These are phyloP conservation scores for Tetraneura akinire DNA, from an alignment of 1,140 invertebrate genomes.

Conservation along the genomic window DNA sequence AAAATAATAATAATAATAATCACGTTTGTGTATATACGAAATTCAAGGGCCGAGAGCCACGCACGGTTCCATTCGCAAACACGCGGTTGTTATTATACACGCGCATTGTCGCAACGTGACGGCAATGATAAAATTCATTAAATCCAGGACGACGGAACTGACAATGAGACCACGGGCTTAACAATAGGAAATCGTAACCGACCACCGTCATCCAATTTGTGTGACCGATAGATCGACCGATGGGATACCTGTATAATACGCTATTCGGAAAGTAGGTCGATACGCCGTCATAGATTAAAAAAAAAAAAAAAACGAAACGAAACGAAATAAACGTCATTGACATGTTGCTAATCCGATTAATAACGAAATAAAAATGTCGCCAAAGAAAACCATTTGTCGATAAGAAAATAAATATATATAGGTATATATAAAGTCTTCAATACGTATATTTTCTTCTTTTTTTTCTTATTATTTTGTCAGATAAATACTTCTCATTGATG, in stretches of 20 bases:
- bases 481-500: slow-evolving; percentile 47
- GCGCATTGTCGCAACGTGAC: slow-evolving; percentile 43
- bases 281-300: background rate
- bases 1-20: no score
- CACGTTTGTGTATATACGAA: no score
- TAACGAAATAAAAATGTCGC: slow-evolving; percentile 32
- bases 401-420: no score
- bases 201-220: background rate
- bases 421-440: no score
- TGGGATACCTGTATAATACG: slow-evolving; percentile 1
- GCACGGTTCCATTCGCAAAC: slow-evolving; percentile 1
- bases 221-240: slow-evolving; percentile 8
- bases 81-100: background rate
- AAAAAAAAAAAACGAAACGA: no score
- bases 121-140: slow-evolving; percentile 35
- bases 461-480: slow-evolving; percentile 32
- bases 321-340: slow-evolving; percentile 3
- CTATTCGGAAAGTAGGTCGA: slow-evolving; percentile 35
- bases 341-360: slow-evolving; percentile 29
- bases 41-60: background rate
- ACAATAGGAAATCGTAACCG: background rate
- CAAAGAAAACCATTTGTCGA: slow-evolving; percentile 19
- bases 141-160: slow-evolving; percentile 22
- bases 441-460: background rate
- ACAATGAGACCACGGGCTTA: slow-evolving; percentile 16